A percentile compares a stretch with the other conserved stretches of the same genome.
phyloP scores from a whole-genome alignment of 2,888 invertebrate species.

The Netelia fuscicornis region DNA sequence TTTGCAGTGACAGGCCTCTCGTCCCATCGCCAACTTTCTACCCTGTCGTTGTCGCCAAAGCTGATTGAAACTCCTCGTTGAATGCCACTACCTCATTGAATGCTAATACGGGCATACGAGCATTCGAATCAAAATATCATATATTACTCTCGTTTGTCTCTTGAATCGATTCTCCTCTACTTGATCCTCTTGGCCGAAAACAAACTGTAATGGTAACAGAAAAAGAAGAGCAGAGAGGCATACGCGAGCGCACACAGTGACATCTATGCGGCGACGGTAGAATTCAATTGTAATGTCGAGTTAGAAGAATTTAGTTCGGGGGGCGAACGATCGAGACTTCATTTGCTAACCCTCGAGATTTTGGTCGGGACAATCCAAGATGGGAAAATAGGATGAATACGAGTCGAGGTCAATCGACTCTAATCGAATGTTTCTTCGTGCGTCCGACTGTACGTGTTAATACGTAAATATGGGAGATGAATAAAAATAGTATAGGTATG shows the following conservation, averaged over 20 bases:
- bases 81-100: slow-evolving; percentile 60
- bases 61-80: slow-evolving; percentile 77
- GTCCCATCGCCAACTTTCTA: not conserved
- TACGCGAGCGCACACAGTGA: slow-evolving; percentile 48
- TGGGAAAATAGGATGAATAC: not conserved
- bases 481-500: no score
- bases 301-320: slow-evolving; percentile 2
- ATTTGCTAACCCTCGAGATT: not conserved
- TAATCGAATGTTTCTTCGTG: no score
- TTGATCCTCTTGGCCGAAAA: not conserved
- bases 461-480: no score
- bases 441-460: no score
- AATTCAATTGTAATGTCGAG: not conserved
- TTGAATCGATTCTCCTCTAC: not conserved
- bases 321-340: not conserved
- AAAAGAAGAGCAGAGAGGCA: slow-evolving; percentile 27
- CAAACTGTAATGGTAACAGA: slow-evolving; percentile 25
- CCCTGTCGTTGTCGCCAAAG: slow-evolving; percentile 73
- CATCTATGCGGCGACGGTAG: slow-evolving; percentile 53
- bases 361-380: not conserved
- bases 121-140: slow-evolving; percentile 40
- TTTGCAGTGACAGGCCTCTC: slow-evolving; percentile 70
- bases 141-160: slow-evolving; percentile 12
- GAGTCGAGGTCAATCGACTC: not conserved
- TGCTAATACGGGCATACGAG: slow-evolving; percentile 41